Percentiles rank a stretch among this genome's conserved stretches.
phyloP scores from a whole-genome alignment of 2,888 invertebrate species.

The Buathra laborator region DNA sequence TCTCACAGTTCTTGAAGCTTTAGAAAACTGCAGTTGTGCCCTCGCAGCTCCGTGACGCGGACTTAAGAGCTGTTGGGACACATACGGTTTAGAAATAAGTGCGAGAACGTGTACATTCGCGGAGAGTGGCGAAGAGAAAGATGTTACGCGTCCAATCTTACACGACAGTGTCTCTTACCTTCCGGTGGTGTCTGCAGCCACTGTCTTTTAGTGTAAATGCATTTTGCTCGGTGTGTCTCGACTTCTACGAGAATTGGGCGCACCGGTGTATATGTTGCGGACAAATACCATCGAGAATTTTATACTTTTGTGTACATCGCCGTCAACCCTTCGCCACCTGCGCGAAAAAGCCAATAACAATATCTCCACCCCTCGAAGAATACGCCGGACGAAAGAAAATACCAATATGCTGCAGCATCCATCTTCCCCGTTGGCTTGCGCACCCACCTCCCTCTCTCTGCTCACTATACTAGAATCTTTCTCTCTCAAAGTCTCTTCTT shows the following conservation, averaged over 20 bases:
- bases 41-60: neutral
- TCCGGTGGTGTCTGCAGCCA: neutral
- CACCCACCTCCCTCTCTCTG: neutral
- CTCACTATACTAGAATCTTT: neutral
- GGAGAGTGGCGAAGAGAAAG: neutral
- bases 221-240: neutral
- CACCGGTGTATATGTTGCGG: neutral
- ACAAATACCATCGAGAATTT: conserved; percentile 3
- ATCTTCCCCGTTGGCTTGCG: conserved; percentile 35
- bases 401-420: conserved; percentile 57
- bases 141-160: conserved; percentile 52
- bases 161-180: neutral
- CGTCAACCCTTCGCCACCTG: conserved; percentile 36
- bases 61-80: neutral
- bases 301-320: conserved; percentile 46
- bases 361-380: conserved; percentile 53
- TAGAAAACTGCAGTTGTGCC: neutral
- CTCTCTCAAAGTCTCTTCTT: conserved; percentile 2
- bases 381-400: conserved; percentile 59
- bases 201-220: neutral
- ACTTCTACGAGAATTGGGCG: neutral
- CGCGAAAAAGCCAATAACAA: conserved; percentile 62
- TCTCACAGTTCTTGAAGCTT: neutral
- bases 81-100: conserved; percentile 43
- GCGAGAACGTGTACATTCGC: conserved; percentile 10